phyloP scores from a whole-genome alignment of 92 coral and sea anemone species.

The Epizoanthus illoricatus region DNA sequence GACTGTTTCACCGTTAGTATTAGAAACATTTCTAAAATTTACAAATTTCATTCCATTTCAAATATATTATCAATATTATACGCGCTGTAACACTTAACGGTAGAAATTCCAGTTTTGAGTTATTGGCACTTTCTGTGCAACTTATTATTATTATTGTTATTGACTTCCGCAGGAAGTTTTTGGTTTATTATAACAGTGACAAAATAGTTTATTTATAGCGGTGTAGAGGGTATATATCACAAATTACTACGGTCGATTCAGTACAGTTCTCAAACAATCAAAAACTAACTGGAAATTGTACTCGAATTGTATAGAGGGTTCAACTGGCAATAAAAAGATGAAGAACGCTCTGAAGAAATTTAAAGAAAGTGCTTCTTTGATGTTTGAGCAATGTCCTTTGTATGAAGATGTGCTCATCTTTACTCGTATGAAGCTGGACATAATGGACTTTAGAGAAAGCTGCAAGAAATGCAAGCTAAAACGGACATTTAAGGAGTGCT shows the following conservation, averaged over 20 bases:
- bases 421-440: constrained; percentile 20
- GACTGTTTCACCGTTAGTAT: too few species aligned
- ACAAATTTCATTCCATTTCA: too few species aligned
- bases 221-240: not conserved
- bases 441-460: constrained; percentile 20
- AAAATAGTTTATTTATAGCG: constrained; percentile 10
- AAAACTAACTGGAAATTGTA: not conserved
- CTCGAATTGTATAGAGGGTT: not conserved
- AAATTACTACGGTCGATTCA: not conserved
- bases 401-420: constrained; percentile 25
- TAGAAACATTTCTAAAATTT: too few species aligned
- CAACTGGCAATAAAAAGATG: not conserved
- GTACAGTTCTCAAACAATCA: not conserved
- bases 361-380: constrained; percentile 5
- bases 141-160: too few species aligned
- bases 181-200: not conserved
- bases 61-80: too few species aligned
- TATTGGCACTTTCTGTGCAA: not conserved
- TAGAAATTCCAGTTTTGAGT: too few species aligned
- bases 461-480: not conserved
- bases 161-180: not conserved
- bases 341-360: constrained; percentile 26
- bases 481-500: not conserved
- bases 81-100: not conserved
- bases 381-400: not conserved